These are phyloP conservation scores for Halictus quadricinctus DNA, from an alignment of 2,888 invertebrate genomes.

Conservation along the genomic window DNA sequence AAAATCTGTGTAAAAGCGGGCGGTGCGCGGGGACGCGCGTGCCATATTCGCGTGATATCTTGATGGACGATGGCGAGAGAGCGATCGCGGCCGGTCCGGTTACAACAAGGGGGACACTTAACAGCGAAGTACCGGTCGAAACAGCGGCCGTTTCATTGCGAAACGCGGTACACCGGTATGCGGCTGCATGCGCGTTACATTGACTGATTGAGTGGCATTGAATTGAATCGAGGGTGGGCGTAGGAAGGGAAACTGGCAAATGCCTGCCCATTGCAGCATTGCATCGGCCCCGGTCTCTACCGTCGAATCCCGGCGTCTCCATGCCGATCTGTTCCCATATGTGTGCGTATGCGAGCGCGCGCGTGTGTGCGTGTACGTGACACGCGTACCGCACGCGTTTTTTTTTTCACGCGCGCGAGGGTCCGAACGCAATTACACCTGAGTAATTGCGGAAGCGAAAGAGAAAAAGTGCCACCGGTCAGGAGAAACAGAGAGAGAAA, in stretches of 20 bases:
- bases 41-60: constrained; percentile 58
- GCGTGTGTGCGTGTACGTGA: not conserved
- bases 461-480: constrained; percentile 43
- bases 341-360: not conserved
- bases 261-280: constrained; percentile 73
- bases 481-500: constrained; percentile 15
- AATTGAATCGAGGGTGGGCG: constrained; percentile 79
- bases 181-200: constrained; percentile 79
- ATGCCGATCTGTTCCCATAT: constrained; percentile 11
- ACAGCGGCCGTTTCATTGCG: constrained; percentile 68
- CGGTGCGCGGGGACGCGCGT: constrained; percentile 31
- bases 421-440: constrained; percentile 78
- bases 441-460: constrained; percentile 75
- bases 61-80: constrained; percentile 58
- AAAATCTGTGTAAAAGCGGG: constrained; percentile 63
- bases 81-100: constrained; percentile 56
- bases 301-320: constrained; percentile 26
- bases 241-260: constrained; percentile 73
- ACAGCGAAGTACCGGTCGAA: constrained; percentile 65
- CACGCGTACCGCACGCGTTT: constrained; percentile 1
- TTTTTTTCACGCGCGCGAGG: constrained; percentile 60
- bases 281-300: constrained; percentile 57
- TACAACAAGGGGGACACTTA: constrained; percentile 70
- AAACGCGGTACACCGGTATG: constrained; percentile 71
- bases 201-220: constrained; percentile 82